These are phyloP conservation scores for Crambe crambe DNA, from an alignment of 37 sponge, comb jelly and placozoan genomes.

Conservation along the genomic window DNA sequence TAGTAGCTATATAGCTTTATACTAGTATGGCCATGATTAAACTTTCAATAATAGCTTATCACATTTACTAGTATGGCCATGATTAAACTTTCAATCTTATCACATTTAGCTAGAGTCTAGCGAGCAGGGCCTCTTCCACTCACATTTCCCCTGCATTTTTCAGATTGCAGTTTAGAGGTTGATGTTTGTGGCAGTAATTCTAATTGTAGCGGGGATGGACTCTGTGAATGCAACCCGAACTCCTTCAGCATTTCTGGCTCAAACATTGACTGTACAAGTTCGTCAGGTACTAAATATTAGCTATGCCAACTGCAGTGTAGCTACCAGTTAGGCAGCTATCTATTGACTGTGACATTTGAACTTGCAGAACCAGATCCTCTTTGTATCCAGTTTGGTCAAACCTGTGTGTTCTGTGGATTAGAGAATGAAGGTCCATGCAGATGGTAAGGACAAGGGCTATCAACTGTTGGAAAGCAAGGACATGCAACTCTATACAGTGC, in stretches of 20 bases:
- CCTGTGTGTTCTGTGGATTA: conserved; percentile 53
- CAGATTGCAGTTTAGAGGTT: neutral
- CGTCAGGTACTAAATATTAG: neutral
- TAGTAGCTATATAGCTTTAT: too few species aligned
- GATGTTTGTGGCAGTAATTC: conserved; percentile 13
- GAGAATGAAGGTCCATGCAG: conserved; percentile 40
- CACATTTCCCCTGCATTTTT: too few species aligned
- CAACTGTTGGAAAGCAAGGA: neutral
- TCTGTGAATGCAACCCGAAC: conserved; percentile 28
- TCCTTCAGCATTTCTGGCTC: conserved; percentile 35
- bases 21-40: too few species aligned
- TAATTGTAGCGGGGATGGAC: neutral
- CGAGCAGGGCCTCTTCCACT: too few species aligned
- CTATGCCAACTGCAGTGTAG: neutral
- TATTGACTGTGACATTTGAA: neutral
- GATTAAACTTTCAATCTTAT: too few species aligned
- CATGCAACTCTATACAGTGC: neutral
- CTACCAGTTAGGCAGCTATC: neutral
- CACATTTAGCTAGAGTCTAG: too few species aligned
- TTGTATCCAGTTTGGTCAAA: conserved; percentile 7
- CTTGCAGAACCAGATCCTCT: conserved; percentile 47
- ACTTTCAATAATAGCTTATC: too few species aligned
- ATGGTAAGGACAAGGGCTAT: conserved; percentile 8
- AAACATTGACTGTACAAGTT: conserved; percentile 47
- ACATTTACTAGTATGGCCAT: too few species aligned